Evolutionary conservation across 2,888 invertebrate genomes (phyloP).

Genomic region (Nomada lathburiana): DNA sequence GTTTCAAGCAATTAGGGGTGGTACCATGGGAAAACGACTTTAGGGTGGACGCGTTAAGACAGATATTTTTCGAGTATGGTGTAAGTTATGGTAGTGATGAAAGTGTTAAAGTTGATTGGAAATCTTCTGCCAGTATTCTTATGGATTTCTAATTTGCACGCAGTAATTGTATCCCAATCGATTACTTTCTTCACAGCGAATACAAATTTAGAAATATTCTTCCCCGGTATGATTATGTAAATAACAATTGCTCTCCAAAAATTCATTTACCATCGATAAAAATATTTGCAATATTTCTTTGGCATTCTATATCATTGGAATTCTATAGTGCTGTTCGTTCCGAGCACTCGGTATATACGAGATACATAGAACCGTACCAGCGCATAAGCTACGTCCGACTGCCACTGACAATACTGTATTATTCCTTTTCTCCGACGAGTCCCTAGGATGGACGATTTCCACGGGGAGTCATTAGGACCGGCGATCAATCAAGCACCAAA

Average conservation of each 20-base stretch:
- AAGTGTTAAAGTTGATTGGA: too few relatives aligned
- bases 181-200: too few relatives aligned
- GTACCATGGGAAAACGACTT: background rate
- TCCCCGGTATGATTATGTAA: too few relatives aligned
- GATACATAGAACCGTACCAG: slow-evolving; percentile 12
- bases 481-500: slow-evolving; percentile 66
- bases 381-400: slow-evolving; percentile 35
- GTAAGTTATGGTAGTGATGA: background rate
- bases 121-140: too few relatives aligned
- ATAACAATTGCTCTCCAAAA: too few relatives aligned
- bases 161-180: too few relatives aligned
- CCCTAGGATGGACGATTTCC: slow-evolving; percentile 52
- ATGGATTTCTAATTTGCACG: too few relatives aligned
- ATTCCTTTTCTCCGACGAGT: slow-evolving; percentile 58
- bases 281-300: too few relatives aligned
- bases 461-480: slow-evolving; percentile 65
- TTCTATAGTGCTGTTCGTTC: background rate
- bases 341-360: slow-evolving; percentile 30
- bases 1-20: background rate
- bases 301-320: background rate
- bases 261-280: too few relatives aligned
- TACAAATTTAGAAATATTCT: too few relatives aligned
- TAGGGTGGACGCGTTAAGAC: background rate
- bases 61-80: background rate
- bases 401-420: slow-evolving; percentile 50